These are phyloP conservation scores for Onthophagus sagittarius DNA, from an alignment of 2,888 invertebrate genomes.

Conservation along the genomic window DNA sequence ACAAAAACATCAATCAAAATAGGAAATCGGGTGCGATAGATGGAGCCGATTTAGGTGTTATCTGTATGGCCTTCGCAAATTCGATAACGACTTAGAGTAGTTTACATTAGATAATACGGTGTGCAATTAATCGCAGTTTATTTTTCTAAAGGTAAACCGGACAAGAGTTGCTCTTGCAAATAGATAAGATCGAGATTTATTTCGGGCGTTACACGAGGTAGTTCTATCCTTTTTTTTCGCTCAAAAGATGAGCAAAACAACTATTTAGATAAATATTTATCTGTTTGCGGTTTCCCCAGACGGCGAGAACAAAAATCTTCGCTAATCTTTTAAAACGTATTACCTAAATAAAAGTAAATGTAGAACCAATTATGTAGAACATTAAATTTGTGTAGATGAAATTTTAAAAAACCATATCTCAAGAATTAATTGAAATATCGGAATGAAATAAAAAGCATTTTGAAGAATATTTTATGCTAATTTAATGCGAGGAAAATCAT, in stretches of 20 bases:
- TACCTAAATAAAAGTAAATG: no score
- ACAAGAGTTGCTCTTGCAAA: not conserved
- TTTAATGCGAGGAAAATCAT: no score
- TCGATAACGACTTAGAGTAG: not conserved
- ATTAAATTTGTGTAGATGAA: no score
- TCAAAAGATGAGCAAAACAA: not conserved
- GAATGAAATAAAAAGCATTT: no score
- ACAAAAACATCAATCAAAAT: not conserved
- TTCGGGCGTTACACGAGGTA: not conserved
- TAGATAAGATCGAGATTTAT: not conserved
- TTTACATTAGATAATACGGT: not conserved
- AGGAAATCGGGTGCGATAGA: not conserved
- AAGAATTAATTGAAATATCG: no score
- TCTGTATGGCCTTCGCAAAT: not conserved
- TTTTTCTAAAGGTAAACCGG: not conserved
- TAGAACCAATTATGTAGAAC: no score
- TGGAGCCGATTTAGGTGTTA: not conserved
- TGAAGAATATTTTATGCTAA: no score
- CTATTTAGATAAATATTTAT: not conserved
- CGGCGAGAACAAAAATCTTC: not conserved
- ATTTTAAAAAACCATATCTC: no score
- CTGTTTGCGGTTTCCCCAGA: not conserved
- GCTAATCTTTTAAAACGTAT: no score
- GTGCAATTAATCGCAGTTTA: not conserved
- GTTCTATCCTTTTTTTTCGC: not conserved